phyloP scores from a whole-genome alignment of 2,797 vertebrate genomes.

The Okamejei kenojei region DNA sequence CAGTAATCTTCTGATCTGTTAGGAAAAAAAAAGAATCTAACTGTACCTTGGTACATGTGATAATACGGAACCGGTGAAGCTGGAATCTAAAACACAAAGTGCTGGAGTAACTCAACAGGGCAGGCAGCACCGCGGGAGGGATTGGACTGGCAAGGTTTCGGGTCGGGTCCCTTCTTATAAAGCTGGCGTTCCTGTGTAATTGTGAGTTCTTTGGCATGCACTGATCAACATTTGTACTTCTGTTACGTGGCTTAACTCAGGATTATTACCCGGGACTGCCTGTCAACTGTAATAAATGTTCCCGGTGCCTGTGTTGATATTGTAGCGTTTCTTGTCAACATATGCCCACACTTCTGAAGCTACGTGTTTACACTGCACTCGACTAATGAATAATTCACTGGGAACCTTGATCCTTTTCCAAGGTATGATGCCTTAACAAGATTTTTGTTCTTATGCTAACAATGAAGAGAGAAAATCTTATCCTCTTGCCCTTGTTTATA shows the following conservation, averaged over 20 bases:
- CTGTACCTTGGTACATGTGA: no score
- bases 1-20: no score
- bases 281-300: not conserved
- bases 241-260: not conserved
- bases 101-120: no score
- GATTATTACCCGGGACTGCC: not conserved
- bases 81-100: no score
- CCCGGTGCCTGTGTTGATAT: not conserved
- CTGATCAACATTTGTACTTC: no score
- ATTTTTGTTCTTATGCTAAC: not conserved
- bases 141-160: no score
- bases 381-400: not conserved
- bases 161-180: not conserved
- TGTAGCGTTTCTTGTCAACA: not conserved
- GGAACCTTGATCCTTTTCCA: slow-evolving; percentile 8
- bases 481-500: not conserved
- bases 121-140: no score
- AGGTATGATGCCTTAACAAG: not conserved
- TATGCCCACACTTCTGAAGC: not conserved
- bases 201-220: not conserved
- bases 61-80: no score
- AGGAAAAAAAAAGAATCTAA: no score
- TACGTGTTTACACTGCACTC: not conserved
- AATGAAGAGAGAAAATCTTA: not conserved
- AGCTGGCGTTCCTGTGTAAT: not conserved